These are phyloP conservation scores for Poecilobothrus nobilitatus DNA, from an alignment of 2,888 invertebrate genomes.

Conservation along the genomic window DNA sequence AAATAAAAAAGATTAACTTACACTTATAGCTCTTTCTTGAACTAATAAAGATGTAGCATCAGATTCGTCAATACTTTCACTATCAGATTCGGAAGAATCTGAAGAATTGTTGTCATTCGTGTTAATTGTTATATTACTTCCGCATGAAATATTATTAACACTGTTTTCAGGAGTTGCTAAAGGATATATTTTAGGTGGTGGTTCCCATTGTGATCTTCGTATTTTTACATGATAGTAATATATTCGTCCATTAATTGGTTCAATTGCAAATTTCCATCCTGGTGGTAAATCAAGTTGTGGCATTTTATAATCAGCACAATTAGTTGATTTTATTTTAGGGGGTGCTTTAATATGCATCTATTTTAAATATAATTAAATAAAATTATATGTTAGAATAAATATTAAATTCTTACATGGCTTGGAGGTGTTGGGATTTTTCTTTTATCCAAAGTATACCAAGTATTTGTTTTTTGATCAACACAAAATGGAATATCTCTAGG, in stretches of 20 bases:
- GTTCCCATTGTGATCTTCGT: constrained; percentile 71
- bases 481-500: constrained; percentile 37
- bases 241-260: constrained; percentile 64
- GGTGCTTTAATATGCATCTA: constrained; percentile 31
- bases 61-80: constrained; percentile 35
- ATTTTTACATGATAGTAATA: constrained; percentile 87
- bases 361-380: constrained; percentile 9
- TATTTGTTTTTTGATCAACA: constrained; percentile 39
- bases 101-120: constrained; percentile 7
- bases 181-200: constrained; percentile 45
- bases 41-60: constrained; percentile 47
- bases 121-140: not conserved
- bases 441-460: constrained; percentile 39
- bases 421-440: constrained; percentile 35
- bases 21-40: constrained; percentile 56
- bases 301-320: constrained; percentile 36
- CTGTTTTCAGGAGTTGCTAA: constrained; percentile 18
- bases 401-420: constrained; percentile 29
- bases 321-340: constrained; percentile 30
- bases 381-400: not conserved
- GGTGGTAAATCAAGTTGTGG: constrained; percentile 62
- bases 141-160: not conserved
- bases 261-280: constrained; percentile 79
- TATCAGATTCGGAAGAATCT: constrained; percentile 15
- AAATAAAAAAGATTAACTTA: constrained; percentile 24